Percentiles rank a stretch among this genome's conserved stretches.
These are phyloP conservation scores for Speoplatyrhinus poulsoni DNA, from an alignment of 2,113 vertebrate genomes.

Conservation along the genomic window DNA sequence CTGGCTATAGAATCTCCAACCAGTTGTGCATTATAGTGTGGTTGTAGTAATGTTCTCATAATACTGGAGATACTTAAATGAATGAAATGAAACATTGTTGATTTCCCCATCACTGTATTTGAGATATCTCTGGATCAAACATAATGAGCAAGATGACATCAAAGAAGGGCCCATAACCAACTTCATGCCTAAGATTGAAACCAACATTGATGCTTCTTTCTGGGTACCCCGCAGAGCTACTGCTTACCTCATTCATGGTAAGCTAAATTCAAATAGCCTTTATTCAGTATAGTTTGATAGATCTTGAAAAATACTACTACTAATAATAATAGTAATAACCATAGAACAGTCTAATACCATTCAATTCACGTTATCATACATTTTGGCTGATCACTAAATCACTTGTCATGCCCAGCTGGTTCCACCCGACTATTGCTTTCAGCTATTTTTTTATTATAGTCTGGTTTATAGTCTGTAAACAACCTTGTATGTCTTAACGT, in stretches of 20 bases:
- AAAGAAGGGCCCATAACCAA: conserved; percentile 76
- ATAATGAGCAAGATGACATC: conserved; percentile 62
- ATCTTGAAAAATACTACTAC: neutral
- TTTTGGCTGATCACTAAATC: too few relatives aligned
- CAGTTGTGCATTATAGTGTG: too few relatives aligned
- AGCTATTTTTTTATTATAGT: too few relatives aligned
- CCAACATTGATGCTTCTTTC: conserved; percentile 75
- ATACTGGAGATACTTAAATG: neutral
- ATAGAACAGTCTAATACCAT: too few relatives aligned
- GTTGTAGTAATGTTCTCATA: too few relatives aligned
- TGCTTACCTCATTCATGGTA: conserved; percentile 77
- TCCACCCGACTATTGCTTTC: too few relatives aligned
- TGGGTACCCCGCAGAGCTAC: conserved; percentile 69
- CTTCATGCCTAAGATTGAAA: conserved; percentile 77
- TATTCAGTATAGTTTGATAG: neutral
- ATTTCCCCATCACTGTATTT: neutral
- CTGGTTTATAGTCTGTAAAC: too few relatives aligned
- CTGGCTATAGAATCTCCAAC: neutral
- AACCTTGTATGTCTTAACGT: too few relatives aligned
- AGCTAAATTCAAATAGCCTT: neutral
- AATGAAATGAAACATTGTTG: conserved; percentile 7
- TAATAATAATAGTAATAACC: too few relatives aligned
- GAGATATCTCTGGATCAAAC: conserved; percentile 80
- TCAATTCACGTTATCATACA: too few relatives aligned
- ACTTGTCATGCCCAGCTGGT: too few relatives aligned